A percentile compares a stretch with the other conserved stretches of the same genome.
Conservation (phyloP, 2,888 invertebrate species). For the Drosophila quasianomalipes region DNA sequence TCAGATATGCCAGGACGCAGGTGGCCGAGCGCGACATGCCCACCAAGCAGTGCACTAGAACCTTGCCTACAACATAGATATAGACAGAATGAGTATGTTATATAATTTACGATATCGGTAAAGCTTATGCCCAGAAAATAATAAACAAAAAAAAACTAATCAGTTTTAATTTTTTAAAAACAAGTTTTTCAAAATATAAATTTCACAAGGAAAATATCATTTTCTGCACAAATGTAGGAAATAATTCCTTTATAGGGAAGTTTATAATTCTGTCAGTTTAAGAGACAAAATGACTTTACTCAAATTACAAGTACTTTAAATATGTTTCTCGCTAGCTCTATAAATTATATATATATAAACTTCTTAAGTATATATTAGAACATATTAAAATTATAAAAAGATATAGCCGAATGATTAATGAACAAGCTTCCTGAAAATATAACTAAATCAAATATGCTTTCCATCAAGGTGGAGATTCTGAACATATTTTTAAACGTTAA, state of each 20-base stretch:
- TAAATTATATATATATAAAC: not conserved
- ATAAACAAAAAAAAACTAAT: not conserved
- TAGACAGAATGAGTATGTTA: not conserved
- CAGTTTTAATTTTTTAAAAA: not conserved
- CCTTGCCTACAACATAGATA: slow-evolving; percentile 87
- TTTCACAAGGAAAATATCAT: fast-evolving
- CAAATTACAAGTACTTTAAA: not conserved
- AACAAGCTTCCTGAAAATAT: not conserved
- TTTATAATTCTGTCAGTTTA: not conserved
- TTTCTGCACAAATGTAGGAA: not conserved
- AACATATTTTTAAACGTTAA: not conserved
- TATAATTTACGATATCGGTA: not conserved
- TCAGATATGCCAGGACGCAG: slow-evolving; percentile 92
- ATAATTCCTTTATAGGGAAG: not conserved
- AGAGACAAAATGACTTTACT: not conserved
- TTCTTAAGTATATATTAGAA: not conserved
- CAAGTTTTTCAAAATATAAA: not conserved
- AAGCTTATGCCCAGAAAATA: not conserved
- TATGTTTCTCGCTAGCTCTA: not conserved
- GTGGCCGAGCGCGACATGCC: slow-evolving; percentile 94
- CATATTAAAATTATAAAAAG: not conserved
- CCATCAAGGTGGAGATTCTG: not conserved
- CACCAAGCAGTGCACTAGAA: slow-evolving; percentile 92
- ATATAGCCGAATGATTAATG: not conserved
- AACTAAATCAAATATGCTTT: too few species aligned